Evolutionary conservation across 2,888 invertebrate species (phyloP), one percentile per base, ranked within the genome.

Genomic region (Abscondita cerata): DNA sequence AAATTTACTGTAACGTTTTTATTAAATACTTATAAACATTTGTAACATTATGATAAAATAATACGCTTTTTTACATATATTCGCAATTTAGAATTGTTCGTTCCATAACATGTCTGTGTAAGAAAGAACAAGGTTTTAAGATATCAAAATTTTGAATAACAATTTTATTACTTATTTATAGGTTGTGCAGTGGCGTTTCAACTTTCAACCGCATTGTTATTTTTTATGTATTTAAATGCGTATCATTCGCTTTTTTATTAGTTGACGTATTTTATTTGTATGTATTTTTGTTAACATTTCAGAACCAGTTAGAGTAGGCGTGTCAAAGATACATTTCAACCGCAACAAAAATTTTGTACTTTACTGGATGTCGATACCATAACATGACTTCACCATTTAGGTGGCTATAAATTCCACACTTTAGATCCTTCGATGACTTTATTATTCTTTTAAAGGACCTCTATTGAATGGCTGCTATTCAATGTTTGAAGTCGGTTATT

Each of bases 331-430:
- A 40, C 40, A 40, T 19, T 15, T 57, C 50, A 38, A 20, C 33
- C 48, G 36, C 33, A 33, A 52, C 46, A 56, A 65, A 65, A 65
- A 65, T 59, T 62, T 59, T 52, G 62, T 60, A 66, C 61, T 65
- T 66, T 68, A 68, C 61, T 62, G 50, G 25, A 60, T 60, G 65
- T 65, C 58, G 64, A 68, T 68, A 67, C 65, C 34, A 57, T 59
- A 64, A 70, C 71, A 71, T 66, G 71, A 67, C 67, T 70, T 60
- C 65, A 68, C 69, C 71, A 70, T 71, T 72, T 70, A 66, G 69
- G 65, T 40, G 66, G 50, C 67, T 57, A 64, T 70, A 70, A 71
- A 72, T 70, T 72, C 67, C 65, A 68, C 68, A 68, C 65, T 71
- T 72, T 70, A 71, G 70, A 66, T 65, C 67, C 63, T 40, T 50